Conservation (phyloP, 2,888 invertebrate genomes). For the Patella ulyssiponensis region DNA sequence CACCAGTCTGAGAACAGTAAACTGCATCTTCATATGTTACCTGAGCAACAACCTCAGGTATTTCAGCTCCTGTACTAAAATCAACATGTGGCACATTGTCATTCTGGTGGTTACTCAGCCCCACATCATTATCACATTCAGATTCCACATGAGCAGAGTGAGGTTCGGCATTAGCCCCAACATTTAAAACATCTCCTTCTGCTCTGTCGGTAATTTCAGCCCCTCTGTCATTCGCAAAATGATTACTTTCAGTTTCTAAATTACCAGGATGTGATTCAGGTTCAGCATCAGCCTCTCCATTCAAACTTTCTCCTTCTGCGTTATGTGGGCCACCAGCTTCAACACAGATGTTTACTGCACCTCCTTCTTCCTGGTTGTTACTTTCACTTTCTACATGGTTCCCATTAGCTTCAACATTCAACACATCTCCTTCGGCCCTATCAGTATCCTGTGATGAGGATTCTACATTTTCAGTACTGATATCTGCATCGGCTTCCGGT, state of each 20-base stretch:
- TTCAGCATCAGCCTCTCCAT: neutral
- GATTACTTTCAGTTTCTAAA: slow-evolving; percentile 8
- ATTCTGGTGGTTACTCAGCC: neutral
- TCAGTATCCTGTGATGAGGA: no score
- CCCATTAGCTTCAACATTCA: slow-evolving; percentile 12
- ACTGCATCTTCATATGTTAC: slow-evolving; percentile 23
- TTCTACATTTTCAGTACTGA: neutral
- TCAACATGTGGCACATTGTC: slow-evolving; percentile 23
- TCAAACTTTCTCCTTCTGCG: neutral
- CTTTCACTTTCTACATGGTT: neutral
- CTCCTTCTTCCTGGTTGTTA: neutral
- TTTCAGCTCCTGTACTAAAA: slow-evolving; percentile 32
- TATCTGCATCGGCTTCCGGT: slow-evolving; percentile 41
- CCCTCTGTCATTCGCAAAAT: slow-evolving; percentile 13
- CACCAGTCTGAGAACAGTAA: slow-evolving; percentile 37
- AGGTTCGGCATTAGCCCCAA: slow-evolving; percentile 17
- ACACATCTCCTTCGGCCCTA: neutral
- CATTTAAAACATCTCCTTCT: slow-evolving; percentile 7
- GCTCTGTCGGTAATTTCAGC: slow-evolving; percentile 6
- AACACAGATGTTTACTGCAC: slow-evolving; percentile 2
- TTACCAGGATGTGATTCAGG: neutral
- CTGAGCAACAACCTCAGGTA: slow-evolving; percentile 19
- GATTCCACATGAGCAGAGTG: neutral
- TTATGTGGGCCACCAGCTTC: slow-evolving; percentile 22
- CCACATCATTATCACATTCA: neutral